Base-by-base conservation (phyloP, 2,797 vertebrate species). In the Strix occidentalis region DNA sequence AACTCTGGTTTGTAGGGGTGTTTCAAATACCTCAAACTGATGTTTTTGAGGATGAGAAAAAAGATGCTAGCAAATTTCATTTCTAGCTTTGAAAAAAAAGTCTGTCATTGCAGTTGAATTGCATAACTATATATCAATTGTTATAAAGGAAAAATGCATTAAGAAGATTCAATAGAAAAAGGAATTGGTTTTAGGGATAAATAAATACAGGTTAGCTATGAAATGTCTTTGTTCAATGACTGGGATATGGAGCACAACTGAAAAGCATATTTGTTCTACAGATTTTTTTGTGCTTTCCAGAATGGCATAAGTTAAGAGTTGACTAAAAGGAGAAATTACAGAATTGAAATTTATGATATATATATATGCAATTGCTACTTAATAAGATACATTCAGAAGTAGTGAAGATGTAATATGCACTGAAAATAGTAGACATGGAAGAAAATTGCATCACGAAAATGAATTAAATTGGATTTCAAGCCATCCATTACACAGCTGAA, bases 401-500 rank as follows among this genome's bases (percentile, higher is more conserved):
- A 92, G 58, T 29, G 33, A 84, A 81, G 60, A 87, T 71, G 24
- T 79, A 91, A 93, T 84, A 90, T 19, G 15, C 48, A 74, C n/a
- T 90, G 80, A 93, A 90, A 93, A 92, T 65, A 77, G 71, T 29
- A 92, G 89, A 93, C 65, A 63, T 83, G 46, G 65, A 75, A 64
- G 71, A 87, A 95, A 92, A 94, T 25, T 75, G 50, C 60, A 89
- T 69, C n/a, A 70, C 9, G 71, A 92, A 95, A 79, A 89, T 66
- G 28, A 71, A 87, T 87, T 93, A 90, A 93, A 90, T 89, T 92
- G 75, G 41, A 85, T 95, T 93, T 94, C 85, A 71, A 94, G 61
- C 57, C 72, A 69, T 85, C 50, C 43, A 78, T 90, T 85, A 81
- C 64, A 54, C 41, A 75, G 72, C 61, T 65, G 64, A 91, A 93